These are phyloP conservation scores for Tetraneura akinire DNA, from an alignment of 1,140 invertebrate species.

Conservation along the genomic window DNA sequence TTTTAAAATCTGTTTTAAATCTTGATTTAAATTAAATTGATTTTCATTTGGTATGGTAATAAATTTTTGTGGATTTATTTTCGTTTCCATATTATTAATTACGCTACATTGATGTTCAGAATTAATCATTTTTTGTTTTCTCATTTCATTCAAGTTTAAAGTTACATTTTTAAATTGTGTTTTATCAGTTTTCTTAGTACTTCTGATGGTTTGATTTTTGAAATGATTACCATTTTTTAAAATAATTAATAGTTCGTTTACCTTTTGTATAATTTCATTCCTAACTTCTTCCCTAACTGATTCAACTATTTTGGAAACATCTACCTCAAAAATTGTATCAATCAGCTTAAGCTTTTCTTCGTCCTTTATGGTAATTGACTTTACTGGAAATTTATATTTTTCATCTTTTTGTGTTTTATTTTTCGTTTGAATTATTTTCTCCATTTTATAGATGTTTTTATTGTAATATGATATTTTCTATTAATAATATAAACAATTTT, in stretches of 20 bases:
- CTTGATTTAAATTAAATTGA: no score
- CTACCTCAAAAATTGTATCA: neutral
- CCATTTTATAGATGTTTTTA: conserved; percentile 3
- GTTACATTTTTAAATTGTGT: no score
- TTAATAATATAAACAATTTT: conserved; percentile 5
- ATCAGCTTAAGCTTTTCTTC: neutral
- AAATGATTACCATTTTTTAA: neutral
- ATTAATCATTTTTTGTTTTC: no score
- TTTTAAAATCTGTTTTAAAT: no score
- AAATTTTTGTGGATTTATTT: no score
- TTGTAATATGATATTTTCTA: neutral
- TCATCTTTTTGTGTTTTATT: neutral
- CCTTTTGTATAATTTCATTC: neutral
- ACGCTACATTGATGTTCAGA: no score
- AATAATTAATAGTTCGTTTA: neutral
- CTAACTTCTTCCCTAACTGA: neutral
- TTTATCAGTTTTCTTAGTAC: neutral
- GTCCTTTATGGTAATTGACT: neutral
- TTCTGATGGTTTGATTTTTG: neutral
- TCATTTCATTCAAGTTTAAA: no score
- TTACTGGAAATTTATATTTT: neutral
- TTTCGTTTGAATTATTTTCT: neutral
- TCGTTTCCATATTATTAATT: no score
- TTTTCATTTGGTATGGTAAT: no score
- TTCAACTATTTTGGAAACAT: neutral